These are phyloP conservation scores for Echinarachnius parma DNA, from an alignment of 53 echinoderm and acorn worm species.

Conservation along the genomic window DNA sequence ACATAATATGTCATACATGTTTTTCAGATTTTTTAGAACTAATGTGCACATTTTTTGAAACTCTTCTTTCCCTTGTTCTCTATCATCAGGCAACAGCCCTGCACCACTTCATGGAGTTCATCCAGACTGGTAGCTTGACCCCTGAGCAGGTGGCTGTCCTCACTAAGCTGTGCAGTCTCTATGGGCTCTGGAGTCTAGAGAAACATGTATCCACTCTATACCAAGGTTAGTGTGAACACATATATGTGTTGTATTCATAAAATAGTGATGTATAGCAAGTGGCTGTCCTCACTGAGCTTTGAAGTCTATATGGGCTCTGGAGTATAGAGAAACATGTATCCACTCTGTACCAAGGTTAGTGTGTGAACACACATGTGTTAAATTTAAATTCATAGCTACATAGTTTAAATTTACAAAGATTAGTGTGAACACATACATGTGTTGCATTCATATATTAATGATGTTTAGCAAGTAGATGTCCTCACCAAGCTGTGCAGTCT, in stretches of 20 bases:
- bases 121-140: neutral
- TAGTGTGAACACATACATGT: too few relatives aligned
- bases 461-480: conserved; percentile 23
- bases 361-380: too few relatives aligned
- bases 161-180: conserved; percentile 38
- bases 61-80: too few relatives aligned
- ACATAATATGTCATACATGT: too few relatives aligned
- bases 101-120: conserved; percentile 18
- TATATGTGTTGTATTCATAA: too few relatives aligned
- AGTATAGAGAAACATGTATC: conserved; percentile 56
- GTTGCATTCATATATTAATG: too few relatives aligned
- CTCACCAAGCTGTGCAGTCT: conserved; percentile 40
- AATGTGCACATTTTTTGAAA: too few relatives aligned
- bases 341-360: conserved; percentile 49
- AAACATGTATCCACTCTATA: conserved; percentile 55
- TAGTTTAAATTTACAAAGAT: too few relatives aligned
- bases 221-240: conserved; percentile 48
- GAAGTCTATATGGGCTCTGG: conserved; percentile 52
- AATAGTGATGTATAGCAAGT: too few relatives aligned
- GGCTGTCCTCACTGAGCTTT: conserved; percentile 31
- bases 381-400: too few relatives aligned
- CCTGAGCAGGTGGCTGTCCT: conserved; percentile 36
- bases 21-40: too few relatives aligned
- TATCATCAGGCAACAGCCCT: conserved; percentile 21
- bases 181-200: conserved; percentile 55